phyloP scores from a whole-genome alignment of 2,888 invertebrate genomes.

The Cerastoderma edule region DNA sequence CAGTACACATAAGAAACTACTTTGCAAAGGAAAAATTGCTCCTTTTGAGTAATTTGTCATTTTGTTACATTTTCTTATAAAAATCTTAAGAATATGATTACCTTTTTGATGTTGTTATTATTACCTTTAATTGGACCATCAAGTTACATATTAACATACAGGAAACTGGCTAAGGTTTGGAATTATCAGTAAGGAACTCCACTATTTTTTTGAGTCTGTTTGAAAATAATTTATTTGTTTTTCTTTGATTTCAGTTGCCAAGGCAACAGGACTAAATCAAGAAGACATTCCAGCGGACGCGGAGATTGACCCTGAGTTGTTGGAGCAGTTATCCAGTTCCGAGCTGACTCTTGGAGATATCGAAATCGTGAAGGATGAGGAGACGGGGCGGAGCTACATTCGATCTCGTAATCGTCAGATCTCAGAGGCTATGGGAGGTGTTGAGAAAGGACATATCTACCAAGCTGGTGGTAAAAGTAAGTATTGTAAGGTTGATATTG shows the following conservation, averaged over 20 bases:
- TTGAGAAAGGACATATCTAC: slow-evolving; percentile 75
- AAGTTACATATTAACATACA: background rate
- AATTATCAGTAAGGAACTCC: too few species aligned
- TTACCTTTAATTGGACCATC: background rate
- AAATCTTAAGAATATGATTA: too few species aligned
- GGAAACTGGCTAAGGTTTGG: too few species aligned
- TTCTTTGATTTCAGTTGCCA: slow-evolving; percentile 62
- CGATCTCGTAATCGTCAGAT: slow-evolving; percentile 65
- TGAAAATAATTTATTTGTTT: background rate
- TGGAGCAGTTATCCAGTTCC: slow-evolving; percentile 75
- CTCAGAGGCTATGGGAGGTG: slow-evolving; percentile 68
- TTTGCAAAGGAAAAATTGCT: too few species aligned
- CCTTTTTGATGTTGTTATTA: background rate
- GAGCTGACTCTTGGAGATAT: slow-evolving; percentile 76
- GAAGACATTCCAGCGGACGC: slow-evolving; percentile 70
- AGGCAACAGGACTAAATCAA: slow-evolving; percentile 69
- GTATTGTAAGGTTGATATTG: too few species aligned
- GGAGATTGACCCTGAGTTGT: slow-evolving; percentile 76
- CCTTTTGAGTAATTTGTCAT: too few species aligned
- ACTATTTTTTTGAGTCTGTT: too few species aligned
- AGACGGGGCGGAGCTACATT: slow-evolving; percentile 70
- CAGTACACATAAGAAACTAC: too few species aligned
- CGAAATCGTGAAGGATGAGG: slow-evolving; percentile 73
- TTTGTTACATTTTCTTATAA: too few species aligned
- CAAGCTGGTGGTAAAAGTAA: slow-evolving; percentile 61